Evolutionary conservation across 2,797 vertebrate genomes (phyloP), one percentile per base, ranked within the genome.

Genomic region (Aphelocoma californica): DNA sequence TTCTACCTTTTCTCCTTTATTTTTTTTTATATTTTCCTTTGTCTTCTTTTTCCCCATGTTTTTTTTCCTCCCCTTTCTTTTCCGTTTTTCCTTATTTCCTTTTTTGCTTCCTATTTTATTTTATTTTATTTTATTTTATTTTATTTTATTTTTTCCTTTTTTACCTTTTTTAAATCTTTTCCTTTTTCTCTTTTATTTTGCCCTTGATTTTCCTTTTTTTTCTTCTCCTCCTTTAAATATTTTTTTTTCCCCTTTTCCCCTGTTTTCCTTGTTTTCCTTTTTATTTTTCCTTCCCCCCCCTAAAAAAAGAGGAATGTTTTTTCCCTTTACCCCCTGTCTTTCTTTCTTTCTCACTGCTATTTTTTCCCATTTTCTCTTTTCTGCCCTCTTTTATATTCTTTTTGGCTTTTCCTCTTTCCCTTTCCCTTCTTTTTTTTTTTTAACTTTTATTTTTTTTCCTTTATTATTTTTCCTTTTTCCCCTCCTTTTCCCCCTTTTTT

Each of bases 251-350:
- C 32, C 34, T 34, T 12, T 38, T 14, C 14, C 10, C 2, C 3
- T 23, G 57, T 47, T 53, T 34, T 5, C 14, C 14, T 73, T 6
- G 2, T 6, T 50, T 73, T 48, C 4, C 8, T 44, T n/a, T 5
- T 15, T 9, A 38, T 38, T 38, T 10, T 1, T 0, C 1, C 11
- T 10, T 6, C 24, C 2, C 3, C 5, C 18, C 24, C 11, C 4
- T 5, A 10, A 45, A 45, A 61, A 53, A 12, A 16, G 4, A 4
- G 7, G 16, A 13, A 13, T 13, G 0, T 5, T 32, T 61, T 42
- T 14, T 45, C 2, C 13, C 14, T 28, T n/a, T 24, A 1, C 10
- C 14, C 7, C 12, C 14, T 54, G 5, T 36, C 9, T 48, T 17
- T 10, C 9, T 58, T 5, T 23, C 32, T 47, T 45, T 45, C 45